A percentile compares a stretch with the other conserved stretches of the same genome.
These are phyloP conservation scores for Drosophila serrata DNA, from an alignment of 1,140 invertebrate species.

Conservation along the genomic window DNA sequence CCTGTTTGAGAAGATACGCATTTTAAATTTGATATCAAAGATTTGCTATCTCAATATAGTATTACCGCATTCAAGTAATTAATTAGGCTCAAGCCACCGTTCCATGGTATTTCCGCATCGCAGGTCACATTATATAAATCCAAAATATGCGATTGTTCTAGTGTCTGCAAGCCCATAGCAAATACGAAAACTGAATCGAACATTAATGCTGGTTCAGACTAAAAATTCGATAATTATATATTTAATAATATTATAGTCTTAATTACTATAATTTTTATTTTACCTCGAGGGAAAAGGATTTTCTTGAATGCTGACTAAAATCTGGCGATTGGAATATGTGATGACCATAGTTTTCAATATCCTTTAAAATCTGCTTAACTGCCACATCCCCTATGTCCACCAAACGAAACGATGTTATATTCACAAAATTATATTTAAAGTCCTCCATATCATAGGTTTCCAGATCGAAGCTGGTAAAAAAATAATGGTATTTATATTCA, in stretches of 20 bases:
- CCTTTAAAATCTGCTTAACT: conserved; percentile 91
- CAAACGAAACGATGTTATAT: conserved; percentile 96
- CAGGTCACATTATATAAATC: conserved; percentile 92
- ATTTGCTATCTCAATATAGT: not conserved
- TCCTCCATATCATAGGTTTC: conserved; percentile 96
- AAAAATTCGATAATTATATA: conserved; percentile 57
- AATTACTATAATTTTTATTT: not conserved
- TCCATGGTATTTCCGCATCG: conserved; percentile 93
- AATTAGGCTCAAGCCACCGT: conserved; percentile 93
- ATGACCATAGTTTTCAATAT: conserved; percentile 89
- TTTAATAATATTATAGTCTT: not conserved
- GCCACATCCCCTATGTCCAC: conserved; percentile 92
- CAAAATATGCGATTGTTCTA: conserved; percentile 87
- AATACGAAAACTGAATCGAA: conserved; percentile 96
- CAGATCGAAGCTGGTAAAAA: conserved; percentile 96
- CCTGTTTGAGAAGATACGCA: conserved; percentile 39
- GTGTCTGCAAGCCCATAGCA: conserved; percentile 92
- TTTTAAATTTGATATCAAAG: not conserved
- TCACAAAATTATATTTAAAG: conserved; percentile 97
- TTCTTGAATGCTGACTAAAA: conserved; percentile 14
- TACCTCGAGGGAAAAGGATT: conserved; percentile 57
- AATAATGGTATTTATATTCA: conserved; percentile 96
- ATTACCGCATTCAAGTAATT: conserved; percentile 96
- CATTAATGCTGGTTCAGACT: conserved; percentile 96
- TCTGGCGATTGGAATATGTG: conserved; percentile 23